Evolutionary conservation across 2,888 invertebrate species (phyloP), one percentile per base, ranked within the genome.

Genomic region (Spatulosminthurus flaviceps): DNA sequence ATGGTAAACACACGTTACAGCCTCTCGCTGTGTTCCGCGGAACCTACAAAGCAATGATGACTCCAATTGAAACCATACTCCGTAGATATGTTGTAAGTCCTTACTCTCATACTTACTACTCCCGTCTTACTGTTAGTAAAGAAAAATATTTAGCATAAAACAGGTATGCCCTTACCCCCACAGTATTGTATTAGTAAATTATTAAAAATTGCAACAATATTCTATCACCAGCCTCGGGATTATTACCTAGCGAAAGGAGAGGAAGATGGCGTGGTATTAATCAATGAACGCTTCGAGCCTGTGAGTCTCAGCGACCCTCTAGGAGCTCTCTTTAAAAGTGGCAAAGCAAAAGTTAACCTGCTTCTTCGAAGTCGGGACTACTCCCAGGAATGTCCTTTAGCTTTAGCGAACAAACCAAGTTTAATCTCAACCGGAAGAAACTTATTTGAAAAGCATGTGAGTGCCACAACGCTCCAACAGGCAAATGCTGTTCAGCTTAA

Each of bases 1-100:
- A 61, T 21, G 74, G 74, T n/a, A 24, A 51, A 29, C 60, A 34
- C 22, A 9, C 24, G 9, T 28, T 74, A 9, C 51, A 29, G 51
- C 51, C 74, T n/a, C 2, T 28, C 16, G 64, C 51, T 19, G 26
- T 28, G 1, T 19, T 74, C 28, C 1, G 21, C 24, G 72, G 43
- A 9, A 73, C 41, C 4, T 1, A 1, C 60, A 11, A 22, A 16
- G 11, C 1, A 1, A 51, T 51, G 0, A 22, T 42, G 21, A 1
- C 16, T 11, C 41, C 51, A 24, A 7, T 73, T 13, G 72, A 28
- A 19, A 26, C 43, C 5, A 28, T 73, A 11, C 24, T 73, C 4
- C 24, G 28, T 1, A 73, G 51, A 73, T 73, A 73, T 73, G 42
- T 73, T 41, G 72, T 73, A 26, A 26, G 22, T 41, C 26, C 21